Evolutionary conservation across 2,797 vertebrate genomes (phyloP).

Genomic region (Nyctibius grandis): DNA sequence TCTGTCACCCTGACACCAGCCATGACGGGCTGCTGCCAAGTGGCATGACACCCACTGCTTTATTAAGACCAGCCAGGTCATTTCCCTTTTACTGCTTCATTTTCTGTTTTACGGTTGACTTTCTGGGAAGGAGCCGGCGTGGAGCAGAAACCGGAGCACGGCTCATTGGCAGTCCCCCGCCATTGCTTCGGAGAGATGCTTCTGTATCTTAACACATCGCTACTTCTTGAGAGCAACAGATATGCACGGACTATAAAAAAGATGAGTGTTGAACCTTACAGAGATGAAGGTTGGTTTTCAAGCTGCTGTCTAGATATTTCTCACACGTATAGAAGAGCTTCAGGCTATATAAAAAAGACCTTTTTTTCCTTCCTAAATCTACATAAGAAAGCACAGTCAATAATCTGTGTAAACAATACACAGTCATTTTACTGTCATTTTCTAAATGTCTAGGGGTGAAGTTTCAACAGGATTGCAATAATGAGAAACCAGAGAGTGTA

Average conservation of each 20-base stretch:
- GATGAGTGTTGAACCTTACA: background rate
- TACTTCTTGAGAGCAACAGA: background rate
- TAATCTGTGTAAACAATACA: slow-evolving; percentile 42
- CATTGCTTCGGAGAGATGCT: background rate
- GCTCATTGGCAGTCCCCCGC: background rate
- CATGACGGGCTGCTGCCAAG: background rate
- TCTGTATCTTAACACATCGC: background rate
- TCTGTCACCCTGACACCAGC: fast-evolving
- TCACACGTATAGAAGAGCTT: background rate
- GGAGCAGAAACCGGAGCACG: background rate
- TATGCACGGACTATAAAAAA: background rate
- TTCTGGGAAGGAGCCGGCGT: background rate
- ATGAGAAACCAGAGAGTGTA: slow-evolving; percentile 18
- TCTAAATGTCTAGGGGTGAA: background rate
- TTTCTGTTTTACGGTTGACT: background rate
- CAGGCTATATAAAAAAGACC: background rate
- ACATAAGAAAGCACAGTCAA: background rate
- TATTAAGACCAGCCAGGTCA: background rate
- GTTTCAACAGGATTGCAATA: slow-evolving; percentile 21
- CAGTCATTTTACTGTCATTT: background rate
- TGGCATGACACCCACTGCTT: fast-evolving
- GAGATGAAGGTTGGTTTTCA: background rate
- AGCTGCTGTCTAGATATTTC: slow-evolving; percentile 28
- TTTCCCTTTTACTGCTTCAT: background rate
- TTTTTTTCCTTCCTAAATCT: background rate